Conservation (phyloP, 2,113 vertebrate genomes). For the Notarius quadriscutis region DNA sequence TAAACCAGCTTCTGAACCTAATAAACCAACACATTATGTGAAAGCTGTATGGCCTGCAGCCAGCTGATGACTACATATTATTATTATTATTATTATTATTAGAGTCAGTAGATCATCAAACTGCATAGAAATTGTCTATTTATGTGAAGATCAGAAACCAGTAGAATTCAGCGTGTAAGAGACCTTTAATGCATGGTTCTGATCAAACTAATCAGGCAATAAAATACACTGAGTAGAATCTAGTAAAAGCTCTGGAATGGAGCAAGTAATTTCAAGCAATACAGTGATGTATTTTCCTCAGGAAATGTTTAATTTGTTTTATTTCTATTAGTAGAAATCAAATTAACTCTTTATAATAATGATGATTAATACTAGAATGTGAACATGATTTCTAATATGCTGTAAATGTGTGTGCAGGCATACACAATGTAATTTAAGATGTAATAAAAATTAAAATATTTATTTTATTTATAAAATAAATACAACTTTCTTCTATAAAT, state of each 20-base stretch:
- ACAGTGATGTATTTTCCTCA: background rate
- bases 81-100: background rate
- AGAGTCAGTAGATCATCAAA: background rate
- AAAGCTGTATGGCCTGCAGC: background rate
- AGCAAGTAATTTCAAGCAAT: background rate
- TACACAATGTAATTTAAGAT: constrained; percentile 52
- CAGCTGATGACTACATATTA: background rate
- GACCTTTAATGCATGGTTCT: background rate
- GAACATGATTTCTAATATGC: background rate
- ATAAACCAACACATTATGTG: background rate
- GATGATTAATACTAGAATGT: too few species aligned
- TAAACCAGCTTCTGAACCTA: background rate
- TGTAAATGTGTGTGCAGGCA: constrained; percentile 67
- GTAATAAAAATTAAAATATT: background rate
- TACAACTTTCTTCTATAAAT: background rate
- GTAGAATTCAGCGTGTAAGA: background rate
- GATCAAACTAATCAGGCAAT: background rate
- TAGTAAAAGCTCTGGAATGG: background rate
- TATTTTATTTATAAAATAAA: background rate
- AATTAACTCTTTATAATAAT: background rate
- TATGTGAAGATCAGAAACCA: background rate
- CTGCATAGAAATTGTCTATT: background rate
- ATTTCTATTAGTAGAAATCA: background rate
- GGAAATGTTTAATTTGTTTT: background rate
- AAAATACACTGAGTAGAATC: background rate